These are phyloP conservation scores for Caenorhabditis sp. DNA, from an alignment of 2,888 invertebrate species.

Conservation along the genomic window DNA sequence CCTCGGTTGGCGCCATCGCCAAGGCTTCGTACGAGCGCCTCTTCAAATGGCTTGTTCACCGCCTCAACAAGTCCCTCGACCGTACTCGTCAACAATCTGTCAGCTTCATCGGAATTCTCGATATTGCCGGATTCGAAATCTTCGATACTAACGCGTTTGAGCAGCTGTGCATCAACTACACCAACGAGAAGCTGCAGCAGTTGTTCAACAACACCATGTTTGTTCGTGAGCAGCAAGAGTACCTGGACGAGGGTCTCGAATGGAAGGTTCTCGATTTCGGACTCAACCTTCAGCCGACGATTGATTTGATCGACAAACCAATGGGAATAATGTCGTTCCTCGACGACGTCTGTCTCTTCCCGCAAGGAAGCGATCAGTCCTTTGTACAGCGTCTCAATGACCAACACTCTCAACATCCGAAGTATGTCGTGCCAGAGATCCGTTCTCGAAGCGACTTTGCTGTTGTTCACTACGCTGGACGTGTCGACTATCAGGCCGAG, in stretches of 20 bases:
- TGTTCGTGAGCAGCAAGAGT: slow-evolving; percentile 89
- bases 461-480: slow-evolving; percentile 84
- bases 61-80: slow-evolving; percentile 86
- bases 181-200: slow-evolving; percentile 98
- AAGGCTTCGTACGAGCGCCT: slow-evolving; percentile 98
- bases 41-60: slow-evolving; percentile 84
- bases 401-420: slow-evolving; percentile 95
- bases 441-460: slow-evolving; percentile 88
- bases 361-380: slow-evolving; percentile 98
- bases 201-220: slow-evolving; percentile 99
- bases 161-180: slow-evolving; percentile 98
- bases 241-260: slow-evolving; percentile 98
- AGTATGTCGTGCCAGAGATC: slow-evolving; percentile 86
- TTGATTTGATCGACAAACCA: slow-evolving; percentile 98
- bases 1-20: slow-evolving; percentile 97
- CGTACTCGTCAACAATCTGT: slow-evolving; percentile 97
- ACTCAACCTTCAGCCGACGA: slow-evolving; percentile 96
- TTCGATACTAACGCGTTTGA: slow-evolving; percentile 92
- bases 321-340: slow-evolving; percentile 98
- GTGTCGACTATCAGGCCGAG: slow-evolving; percentile 92
- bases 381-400: slow-evolving; percentile 96
- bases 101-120: slow-evolving; percentile 97
- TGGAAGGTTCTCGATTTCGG: slow-evolving; percentile 99
- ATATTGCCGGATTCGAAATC: slow-evolving; percentile 89
- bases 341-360: slow-evolving; percentile 99